These are phyloP conservation scores for Xestia c-nigrum DNA, from an alignment of 2,888 invertebrate genomes.

Conservation along the genomic window DNA sequence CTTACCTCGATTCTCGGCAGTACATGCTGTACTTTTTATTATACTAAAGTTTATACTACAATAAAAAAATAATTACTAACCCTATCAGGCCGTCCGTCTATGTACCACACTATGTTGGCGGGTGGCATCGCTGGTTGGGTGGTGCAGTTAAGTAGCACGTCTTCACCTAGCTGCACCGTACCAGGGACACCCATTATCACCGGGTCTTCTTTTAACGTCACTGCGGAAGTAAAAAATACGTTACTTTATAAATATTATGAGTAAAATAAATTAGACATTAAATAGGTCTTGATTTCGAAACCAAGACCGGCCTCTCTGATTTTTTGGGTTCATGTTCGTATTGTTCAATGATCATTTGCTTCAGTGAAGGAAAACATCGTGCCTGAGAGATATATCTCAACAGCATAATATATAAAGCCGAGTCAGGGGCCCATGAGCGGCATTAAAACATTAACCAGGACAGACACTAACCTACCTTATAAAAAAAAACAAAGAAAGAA, in stretches of 20 bases:
- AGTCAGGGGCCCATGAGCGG: no score
- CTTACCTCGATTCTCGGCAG: no score
- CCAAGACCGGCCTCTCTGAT: no score
- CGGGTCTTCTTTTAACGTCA: constrained; percentile 83
- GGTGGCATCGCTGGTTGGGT: constrained; percentile 85
- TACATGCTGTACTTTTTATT: no score
- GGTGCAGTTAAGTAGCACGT: constrained; percentile 84
- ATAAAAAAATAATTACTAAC: constrained; percentile 66
- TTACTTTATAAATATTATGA: neutral
- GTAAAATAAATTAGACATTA: neutral
- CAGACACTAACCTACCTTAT: no score
- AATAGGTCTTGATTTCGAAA: no score
- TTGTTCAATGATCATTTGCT: no score
- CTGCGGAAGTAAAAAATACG: constrained; percentile 65
- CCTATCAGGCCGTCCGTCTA: constrained; percentile 84
- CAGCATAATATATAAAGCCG: no score
- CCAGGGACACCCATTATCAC: constrained; percentile 80
- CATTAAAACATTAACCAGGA: no score
- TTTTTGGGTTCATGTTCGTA: no score
- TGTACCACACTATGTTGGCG: constrained; percentile 85
- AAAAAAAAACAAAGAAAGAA: neutral
- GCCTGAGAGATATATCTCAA: no score
- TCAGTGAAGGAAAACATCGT: no score
- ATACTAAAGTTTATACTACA: neutral
- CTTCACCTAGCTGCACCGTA: constrained; percentile 83